Conservation (phyloP, 2,797 vertebrate species). For the Gobionotothen gibberifrons region DNA sequence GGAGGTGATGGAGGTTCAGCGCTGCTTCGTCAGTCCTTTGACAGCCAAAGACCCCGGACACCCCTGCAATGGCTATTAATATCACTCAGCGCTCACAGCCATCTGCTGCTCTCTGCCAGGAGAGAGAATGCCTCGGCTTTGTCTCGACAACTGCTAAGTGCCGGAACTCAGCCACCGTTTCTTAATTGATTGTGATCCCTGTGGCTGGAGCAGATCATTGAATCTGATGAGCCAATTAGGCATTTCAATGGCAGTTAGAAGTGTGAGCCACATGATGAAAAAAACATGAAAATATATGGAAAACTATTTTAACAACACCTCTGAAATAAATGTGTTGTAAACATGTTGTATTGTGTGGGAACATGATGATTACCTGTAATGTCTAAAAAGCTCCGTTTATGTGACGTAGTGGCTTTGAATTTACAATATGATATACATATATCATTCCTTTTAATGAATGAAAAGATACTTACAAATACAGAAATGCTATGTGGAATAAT, state of each 20-base stretch:
- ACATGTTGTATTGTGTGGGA: not conserved
- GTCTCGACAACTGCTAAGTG: slow-evolving; percentile 61
- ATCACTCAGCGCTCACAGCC: slow-evolving; percentile 52
- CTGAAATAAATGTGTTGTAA: not conserved
- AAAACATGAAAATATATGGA: not conserved
- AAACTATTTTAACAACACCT: not conserved
- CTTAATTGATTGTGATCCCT: slow-evolving; percentile 59
- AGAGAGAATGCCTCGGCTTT: slow-evolving; percentile 47
- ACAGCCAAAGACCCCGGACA: slow-evolving; percentile 61
- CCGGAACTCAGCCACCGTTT: slow-evolving; percentile 47
- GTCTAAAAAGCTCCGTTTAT: not conserved
- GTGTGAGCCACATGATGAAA: slow-evolving; percentile 1
- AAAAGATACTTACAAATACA: slow-evolving; percentile 1
- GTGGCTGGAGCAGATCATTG: slow-evolving; percentile 46
- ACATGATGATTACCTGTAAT: not conserved
- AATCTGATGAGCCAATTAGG: slow-evolving; percentile 45
- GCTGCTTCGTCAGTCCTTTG: slow-evolving; percentile 45
- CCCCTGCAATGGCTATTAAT: slow-evolving; percentile 73
- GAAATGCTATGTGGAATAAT: not conserved
- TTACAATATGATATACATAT: not conserved
- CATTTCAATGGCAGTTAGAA: slow-evolving; percentile 12
- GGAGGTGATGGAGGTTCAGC: slow-evolving; percentile 36
- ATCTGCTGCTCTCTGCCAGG: slow-evolving; percentile 48
- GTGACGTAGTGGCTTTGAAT: not conserved
- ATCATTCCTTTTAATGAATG: not conserved